These are phyloP conservation scores for Herpailurus yagouaroundi DNA, from an alignment of 2,113 vertebrate species.

Conservation along the genomic window DNA sequence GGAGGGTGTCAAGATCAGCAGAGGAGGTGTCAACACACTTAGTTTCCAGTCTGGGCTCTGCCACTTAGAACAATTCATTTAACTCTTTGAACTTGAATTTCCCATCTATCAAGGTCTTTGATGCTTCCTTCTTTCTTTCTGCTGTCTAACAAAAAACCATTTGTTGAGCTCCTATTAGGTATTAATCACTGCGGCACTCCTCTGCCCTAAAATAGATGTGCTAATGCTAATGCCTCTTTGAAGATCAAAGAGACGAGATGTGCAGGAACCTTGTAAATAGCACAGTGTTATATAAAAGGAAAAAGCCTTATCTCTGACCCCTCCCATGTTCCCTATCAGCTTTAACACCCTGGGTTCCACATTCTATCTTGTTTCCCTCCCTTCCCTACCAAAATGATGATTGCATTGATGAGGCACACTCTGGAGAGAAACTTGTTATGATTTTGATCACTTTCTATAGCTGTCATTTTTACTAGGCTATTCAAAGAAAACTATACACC, in stretches of 20 bases:
- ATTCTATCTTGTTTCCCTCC: background rate
- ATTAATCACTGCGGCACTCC: background rate
- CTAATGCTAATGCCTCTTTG: background rate
- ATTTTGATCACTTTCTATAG: background rate
- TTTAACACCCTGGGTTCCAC: too few relatives aligned
- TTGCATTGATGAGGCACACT: accelerated
- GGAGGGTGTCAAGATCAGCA: too few relatives aligned
- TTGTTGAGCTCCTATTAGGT: background rate
- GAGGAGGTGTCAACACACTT: too few relatives aligned
- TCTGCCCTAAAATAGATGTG: background rate
- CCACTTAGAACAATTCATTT: background rate
- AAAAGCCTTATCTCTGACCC: background rate
- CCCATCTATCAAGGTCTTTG: background rate
- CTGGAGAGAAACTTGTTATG: background rate
- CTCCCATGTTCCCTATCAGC: background rate
- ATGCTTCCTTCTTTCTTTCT: background rate
- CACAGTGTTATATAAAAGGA: background rate
- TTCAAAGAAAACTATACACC: background rate
- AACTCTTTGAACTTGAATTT: background rate
- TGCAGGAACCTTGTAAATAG: background rate
- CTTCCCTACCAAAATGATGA: background rate
- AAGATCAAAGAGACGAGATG: background rate
- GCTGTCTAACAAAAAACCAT: background rate
- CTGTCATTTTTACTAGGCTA: background rate
- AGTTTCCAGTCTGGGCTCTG: background rate